Base-by-base conservation (phyloP, 30 jellyfish, hydroid and myxozoan genomes). In the Pelagia noctiluca region DNA sequence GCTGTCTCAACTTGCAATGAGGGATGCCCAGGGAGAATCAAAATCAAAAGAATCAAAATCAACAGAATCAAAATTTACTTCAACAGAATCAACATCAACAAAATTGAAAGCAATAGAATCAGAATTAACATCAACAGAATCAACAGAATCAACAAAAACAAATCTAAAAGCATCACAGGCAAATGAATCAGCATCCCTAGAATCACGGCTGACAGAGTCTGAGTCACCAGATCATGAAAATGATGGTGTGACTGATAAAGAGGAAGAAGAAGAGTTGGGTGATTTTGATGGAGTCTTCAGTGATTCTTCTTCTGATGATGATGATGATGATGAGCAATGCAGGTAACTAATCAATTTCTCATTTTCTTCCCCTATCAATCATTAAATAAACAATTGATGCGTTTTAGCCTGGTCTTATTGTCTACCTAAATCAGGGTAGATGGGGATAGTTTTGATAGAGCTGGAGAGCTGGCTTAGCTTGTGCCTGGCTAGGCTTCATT, bases 251-350 rank as follows among this genome's bases (percentile, higher is more conserved):
- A 3, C 4, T 3, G 28, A 52, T 52, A n/a, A n/a, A n/a, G 12
- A 52, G 26, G 21, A 52, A 16, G 68, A 52, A 3, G 68, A 52
- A 52, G 28, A 52, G 2, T 19, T 52, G 12, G 68, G 68, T 10
- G 68, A 52, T 10, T 52, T 52, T 52, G 68, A 52, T 52, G 68
- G 26, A 52, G 21, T 52, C 16, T 52, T 52, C 68, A 52, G 68
- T 52, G 68, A 52, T 19, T 10, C 30, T 30, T 52, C 30, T 52
- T 25, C 16, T 3, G 68, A 52, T 8, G 68, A 52, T 5, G 16
- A 25, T 10, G 16, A 25, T 19, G 21, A 30, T 52, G 68, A 52
- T 2, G 21, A 5, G 2, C 30, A 52, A 52, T 10, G 68, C 30
- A 10, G 68, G n/a, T n/a, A 52, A 52, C 21, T 52, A 42, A 5